Evolutionary conservation across 37 sponge, comb jelly and placozoan species (phyloP).

Genomic region (Ianthella basta): DNA sequence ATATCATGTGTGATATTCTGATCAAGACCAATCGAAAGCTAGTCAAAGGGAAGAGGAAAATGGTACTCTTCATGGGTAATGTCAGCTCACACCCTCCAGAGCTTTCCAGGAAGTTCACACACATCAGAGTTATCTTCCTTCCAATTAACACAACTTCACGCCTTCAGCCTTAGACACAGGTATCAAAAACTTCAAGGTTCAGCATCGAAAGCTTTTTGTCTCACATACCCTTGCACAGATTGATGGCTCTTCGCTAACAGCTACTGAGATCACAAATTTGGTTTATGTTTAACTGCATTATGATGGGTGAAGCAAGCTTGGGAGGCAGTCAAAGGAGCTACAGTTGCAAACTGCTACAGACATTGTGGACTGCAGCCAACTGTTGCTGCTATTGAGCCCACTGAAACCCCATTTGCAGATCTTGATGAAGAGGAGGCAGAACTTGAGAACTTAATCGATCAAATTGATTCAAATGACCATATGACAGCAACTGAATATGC

Average conservation of each 20-base stretch:
- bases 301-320: conserved; percentile 36
- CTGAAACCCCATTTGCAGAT: conserved; percentile 14
- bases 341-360: conserved; percentile 33
- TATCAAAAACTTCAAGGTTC: conserved; percentile 41
- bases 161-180: conserved; percentile 6
- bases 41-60: conserved; percentile 12
- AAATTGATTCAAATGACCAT: conserved; percentile 11
- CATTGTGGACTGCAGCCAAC: conserved; percentile 17
- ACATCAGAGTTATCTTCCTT: conserved; percentile 31
- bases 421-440: conserved; percentile 9
- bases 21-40: conserved; percentile 21
- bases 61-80: conserved; percentile 21
- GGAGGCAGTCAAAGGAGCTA: conserved; percentile 28
- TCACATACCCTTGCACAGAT: conserved; percentile 23
- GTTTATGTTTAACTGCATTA: conserved; percentile 29
- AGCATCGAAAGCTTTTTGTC: conserved; percentile 16
- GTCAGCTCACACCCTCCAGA: conserved; percentile 32
- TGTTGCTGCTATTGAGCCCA: conserved; percentile 6
- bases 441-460: conserved; percentile 15
- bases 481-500: conserved; percentile 18
- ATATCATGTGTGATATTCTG: conserved; percentile 24
- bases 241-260: conserved; percentile 27
- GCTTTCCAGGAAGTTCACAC: conserved; percentile 10
- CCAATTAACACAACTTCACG: conserved; percentile 37
- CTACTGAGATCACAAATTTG: conserved; percentile 28